phyloP scores from a whole-genome alignment of 2,888 invertebrate genomes.

The Epinotia nisella region DNA sequence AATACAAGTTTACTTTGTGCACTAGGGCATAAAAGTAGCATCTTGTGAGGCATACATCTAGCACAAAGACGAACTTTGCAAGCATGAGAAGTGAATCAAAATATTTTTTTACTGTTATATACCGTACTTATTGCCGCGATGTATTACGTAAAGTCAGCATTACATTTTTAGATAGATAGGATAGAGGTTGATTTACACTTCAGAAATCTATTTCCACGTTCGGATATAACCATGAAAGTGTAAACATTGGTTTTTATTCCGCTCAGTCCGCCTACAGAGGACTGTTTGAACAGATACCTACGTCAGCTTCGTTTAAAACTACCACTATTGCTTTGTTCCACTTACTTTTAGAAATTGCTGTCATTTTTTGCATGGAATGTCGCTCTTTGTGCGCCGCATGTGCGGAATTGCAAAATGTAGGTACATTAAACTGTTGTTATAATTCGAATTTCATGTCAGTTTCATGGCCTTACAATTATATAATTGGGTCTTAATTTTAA shows the following conservation, averaged over 20 bases:
- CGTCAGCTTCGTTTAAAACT: conserved; percentile 43
- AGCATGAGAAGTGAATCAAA: too few species aligned
- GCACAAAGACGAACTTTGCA: too few species aligned
- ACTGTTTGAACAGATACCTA: conserved; percentile 40
- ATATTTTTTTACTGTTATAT: too few species aligned
- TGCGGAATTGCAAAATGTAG: not conserved
- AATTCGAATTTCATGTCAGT: not conserved
- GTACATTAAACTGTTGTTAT: not conserved
- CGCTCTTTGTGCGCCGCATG: not conserved
- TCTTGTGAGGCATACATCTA: too few species aligned
- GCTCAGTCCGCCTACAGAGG: conserved; percentile 26
- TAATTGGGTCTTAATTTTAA: not conserved
- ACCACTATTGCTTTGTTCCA: conserved; percentile 31
- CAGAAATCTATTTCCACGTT: conserved; percentile 20
- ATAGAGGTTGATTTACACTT: conserved; percentile 31
- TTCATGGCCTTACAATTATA: not conserved
- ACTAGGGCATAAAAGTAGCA: too few species aligned
- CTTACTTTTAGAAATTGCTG: conserved; percentile 35
- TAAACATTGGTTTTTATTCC: conserved; percentile 45
- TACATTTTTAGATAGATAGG: too few species aligned
- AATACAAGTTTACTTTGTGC: too few species aligned
- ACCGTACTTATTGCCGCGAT: too few species aligned
- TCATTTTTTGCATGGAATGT: conserved; percentile 8
- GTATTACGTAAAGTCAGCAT: too few species aligned
- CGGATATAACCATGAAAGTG: conserved; percentile 31